Base-by-base conservation (phyloP, 2,797 vertebrate species). In the Erethizon dorsatum region DNA sequence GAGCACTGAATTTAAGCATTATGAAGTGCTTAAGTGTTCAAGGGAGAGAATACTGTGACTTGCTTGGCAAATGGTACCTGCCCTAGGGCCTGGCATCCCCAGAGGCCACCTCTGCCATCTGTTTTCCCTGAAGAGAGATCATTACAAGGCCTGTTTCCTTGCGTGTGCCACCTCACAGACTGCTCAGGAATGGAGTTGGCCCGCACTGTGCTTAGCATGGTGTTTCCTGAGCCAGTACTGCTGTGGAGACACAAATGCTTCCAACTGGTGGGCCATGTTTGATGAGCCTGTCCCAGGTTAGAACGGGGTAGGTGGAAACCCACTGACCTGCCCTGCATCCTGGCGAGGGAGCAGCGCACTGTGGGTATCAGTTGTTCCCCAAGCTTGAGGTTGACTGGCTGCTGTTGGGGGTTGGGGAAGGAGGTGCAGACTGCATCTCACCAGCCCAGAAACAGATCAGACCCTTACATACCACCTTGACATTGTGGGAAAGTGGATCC, bases 131-230 rank as follows among this genome's bases (percentile, higher is more conserved):
- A 17, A n/a, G n/a, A n/a, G n/a, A n/a, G n/a, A n/a, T n/a, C n/a
- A n/a, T n/a, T n/a, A n/a, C n/a, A n/a, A n/a, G 6, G 20, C 28
- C 17, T 71, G 10, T n/a, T 63, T 63, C 11, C 8, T n/a, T 10
- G 0, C 26, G 10, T 8, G 13, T n/a, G 1, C 47, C 9, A 6
- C 26, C 3, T 67, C 71, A 1, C 4, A 0, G n/a, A 1, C 17
- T 37, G 45, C 26, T n/a, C 6, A 3, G 12, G 26, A 54, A 47
- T 37, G 10, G 54, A 22, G 9, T 12, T 7, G 75, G 22, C 13
- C 20, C 13, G 2, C 24, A 28, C 24, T 6, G 20, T 6, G 12
- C 73, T 47, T 9, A 41, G 24, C 13, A 6, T 12, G 5, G 75
- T 18, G 18, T 31, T 31, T 15, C 26, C 83, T 47, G 57, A 78